Percentiles rank a stretch among this genome's conserved stretches.
phyloP scores from a whole-genome alignment of 1,140 invertebrate genomes.

The Heterodera schachtii region DNA sequence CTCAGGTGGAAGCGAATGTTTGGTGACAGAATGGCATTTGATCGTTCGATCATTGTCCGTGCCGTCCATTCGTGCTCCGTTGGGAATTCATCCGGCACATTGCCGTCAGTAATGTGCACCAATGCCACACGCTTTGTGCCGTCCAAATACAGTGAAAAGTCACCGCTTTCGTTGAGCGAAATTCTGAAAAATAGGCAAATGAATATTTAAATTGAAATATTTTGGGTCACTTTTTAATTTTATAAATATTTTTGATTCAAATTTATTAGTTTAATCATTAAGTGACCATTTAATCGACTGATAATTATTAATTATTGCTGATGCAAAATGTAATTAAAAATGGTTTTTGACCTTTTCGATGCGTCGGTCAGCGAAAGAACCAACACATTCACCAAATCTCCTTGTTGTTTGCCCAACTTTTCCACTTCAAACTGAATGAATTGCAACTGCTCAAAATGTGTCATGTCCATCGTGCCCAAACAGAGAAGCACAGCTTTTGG shows the following conservation, averaged over 20 bases:
- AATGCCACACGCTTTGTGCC: slow-evolving; percentile 9
- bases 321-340: too few species aligned
- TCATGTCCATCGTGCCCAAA: slow-evolving; percentile 66
- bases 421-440: slow-evolving; percentile 78
- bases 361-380: slow-evolving; percentile 74
- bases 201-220: neutral
- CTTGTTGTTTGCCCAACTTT: slow-evolving; percentile 66
- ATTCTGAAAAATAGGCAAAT: neutral
- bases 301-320: too few species aligned
- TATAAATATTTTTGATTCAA: slow-evolving; percentile 25
- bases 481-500: slow-evolving; percentile 78
- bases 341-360: slow-evolving; percentile 45
- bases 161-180: neutral
- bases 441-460: slow-evolving; percentile 21
- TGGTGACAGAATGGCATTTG: slow-evolving; percentile 24
- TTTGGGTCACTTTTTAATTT: too few species aligned
- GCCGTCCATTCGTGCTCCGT: slow-evolving; percentile 22
- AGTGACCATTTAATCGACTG: too few species aligned
- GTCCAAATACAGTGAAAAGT: slow-evolving; percentile 13
- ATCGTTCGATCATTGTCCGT: slow-evolving; percentile 12
- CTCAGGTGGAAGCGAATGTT: slow-evolving; percentile 16
- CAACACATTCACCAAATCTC: slow-evolving; percentile 72
- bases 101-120: slow-evolving; percentile 11
- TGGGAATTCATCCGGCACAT: neutral
- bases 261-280: slow-evolving; percentile 20